Evolutionary conservation across 1,140 invertebrate species (phyloP), one percentile per base, ranked within the genome.

Genomic region (Caenorhabditis tropicalis): DNA sequence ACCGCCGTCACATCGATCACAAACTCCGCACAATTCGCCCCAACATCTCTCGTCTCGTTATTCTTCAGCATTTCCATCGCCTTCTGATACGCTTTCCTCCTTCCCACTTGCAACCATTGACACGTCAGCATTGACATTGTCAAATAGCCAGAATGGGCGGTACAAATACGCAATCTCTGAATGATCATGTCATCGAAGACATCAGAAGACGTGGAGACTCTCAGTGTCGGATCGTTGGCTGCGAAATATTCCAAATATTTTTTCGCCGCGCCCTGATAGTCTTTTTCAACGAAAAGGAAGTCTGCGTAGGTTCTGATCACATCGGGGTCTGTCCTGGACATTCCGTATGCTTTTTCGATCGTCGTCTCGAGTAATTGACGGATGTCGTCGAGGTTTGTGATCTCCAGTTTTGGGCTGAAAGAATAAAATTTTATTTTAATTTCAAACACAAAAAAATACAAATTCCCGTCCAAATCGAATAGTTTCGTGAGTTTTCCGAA

Each of bases 211-310:
- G 53, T 31, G 33, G 58, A 36, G 4, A 74, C 5, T 0, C 65
- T 16, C 10, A 74, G n/a, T 2, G 36, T 7, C 2, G 36, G 36
- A 10, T 31, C 27, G 9, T 46, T 12, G 10, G 36, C 19, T 24
- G 65, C 36, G n/a, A 74, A 74, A n/a, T 74, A 74, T 74, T 74
- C 65, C 36, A 74, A 5, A 43, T 74, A 74, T 46, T 74, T 74
- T 19, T 74, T 33, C 36, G 65, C 65, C 19, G 65, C 65, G 5
- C 65, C 65, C 33, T 74, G 65, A 43, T 33, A 74, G 33, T 74
- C 65, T 7, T 46, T 39, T 24, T 74, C 65, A 10, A 74, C 36
- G 36, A 36, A 74, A 7, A 74, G 65, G 43, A 74, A 74, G n/a
- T 74, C 65, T 7, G 65, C 65, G 36, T 74, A 74, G 2, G 65